Evolutionary conservation across 2,797 vertebrate genomes (phyloP), one percentile per base, ranked within the genome.

Genomic region (Gila robusta): DNA sequence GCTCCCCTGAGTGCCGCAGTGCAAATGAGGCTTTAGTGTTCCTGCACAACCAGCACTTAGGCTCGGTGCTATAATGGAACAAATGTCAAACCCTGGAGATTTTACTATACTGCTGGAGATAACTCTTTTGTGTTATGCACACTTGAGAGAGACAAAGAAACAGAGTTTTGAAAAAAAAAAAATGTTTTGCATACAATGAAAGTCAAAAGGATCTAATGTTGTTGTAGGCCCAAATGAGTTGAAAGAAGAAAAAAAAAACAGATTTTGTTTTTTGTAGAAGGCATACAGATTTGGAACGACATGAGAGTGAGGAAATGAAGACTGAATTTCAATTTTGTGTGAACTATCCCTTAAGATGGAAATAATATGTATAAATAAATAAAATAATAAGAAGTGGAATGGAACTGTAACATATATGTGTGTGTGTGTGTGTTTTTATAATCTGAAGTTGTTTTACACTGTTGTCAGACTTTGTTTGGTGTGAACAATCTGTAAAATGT

Each of bases 1-100:
- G 35, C 39, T 86, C 76, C 64, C 64, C 37, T 44, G 73, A 81
- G 35, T 47, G 41, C 37, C 5, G 19, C 17, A 49, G 47, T n/a
- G 67, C 59, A 82, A 76, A 49, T 64, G 62, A 82, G 54, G 81
- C 47, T 87, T 87, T 82, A 59, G 49, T 26, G 14, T 56, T 70
- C 82, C 54, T 62, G 69, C 54, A 70, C 73, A 69, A 49, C 64
- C 74, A 69, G 74, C 79, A 66, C 54, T 62, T 37, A 12, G 14
- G 26, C 62, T 32, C 26, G 26, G 26, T 10, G 14, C 14, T 8
- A 85, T 56, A 67, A 77, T 1, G 0, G 74, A 56, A 56, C 32
- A 37, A 56, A 56, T 56, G 19, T 16, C 32, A 77, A 56, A 76
- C 10, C 2, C 28, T 76, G 28, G 28, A 49, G 52, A 23, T 35